Evolutionary conservation across 2,113 vertebrate species (phyloP).

Genomic region (Cercocebus atys): DNA sequence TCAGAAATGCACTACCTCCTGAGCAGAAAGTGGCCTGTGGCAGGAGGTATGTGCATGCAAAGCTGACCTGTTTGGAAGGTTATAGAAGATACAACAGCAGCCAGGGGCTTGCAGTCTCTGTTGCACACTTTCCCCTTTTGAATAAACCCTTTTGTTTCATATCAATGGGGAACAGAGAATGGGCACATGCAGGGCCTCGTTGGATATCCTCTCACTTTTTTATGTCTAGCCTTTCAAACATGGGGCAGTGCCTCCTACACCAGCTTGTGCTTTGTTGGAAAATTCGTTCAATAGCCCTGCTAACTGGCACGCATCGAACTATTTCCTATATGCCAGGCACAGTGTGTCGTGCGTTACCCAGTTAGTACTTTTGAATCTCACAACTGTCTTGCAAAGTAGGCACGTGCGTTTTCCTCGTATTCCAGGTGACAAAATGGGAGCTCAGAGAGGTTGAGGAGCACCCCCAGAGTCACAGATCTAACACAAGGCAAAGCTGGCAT

Average conservation of each 20-base stretch:
- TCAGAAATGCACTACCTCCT: background rate
- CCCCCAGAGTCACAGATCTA: background rate
- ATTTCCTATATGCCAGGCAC: background rate
- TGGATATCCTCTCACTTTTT: background rate
- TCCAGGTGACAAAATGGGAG: background rate
- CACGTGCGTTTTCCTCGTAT: background rate
- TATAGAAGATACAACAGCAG: accelerated
- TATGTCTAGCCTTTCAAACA: background rate
- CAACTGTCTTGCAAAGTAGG: background rate
- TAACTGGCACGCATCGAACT: accelerated
- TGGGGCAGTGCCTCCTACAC: background rate
- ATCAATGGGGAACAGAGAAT: accelerated
- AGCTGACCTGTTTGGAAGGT: background rate
- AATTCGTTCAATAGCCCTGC: background rate
- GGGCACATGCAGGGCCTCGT: accelerated
- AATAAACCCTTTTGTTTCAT: background rate
- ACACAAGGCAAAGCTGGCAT: background rate
- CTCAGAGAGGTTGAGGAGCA: background rate
- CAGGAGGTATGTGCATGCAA: background rate
- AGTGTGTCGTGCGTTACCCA: accelerated
- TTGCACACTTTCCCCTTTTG: background rate
- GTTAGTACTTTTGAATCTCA: background rate
- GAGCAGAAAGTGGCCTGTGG: background rate
- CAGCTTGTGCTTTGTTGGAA: background rate
- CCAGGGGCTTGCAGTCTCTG: background rate